Evolutionary conservation across 2,113 vertebrate genomes (phyloP), one percentile per base, ranked within the genome.

Genomic region (Amia ocellicauda): DNA sequence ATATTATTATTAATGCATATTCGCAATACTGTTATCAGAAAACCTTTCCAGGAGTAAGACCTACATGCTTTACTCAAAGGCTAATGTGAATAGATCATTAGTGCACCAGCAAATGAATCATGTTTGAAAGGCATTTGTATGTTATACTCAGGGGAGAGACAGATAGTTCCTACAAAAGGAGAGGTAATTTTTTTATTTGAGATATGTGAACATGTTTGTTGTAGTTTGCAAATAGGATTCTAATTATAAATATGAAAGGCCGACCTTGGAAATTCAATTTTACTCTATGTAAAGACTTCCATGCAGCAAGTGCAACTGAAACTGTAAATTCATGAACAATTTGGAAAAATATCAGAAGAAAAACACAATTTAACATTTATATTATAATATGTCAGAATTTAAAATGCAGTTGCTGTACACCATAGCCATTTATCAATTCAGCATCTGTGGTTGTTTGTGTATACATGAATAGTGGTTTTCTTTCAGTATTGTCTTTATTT

Each of bases 31-130:
- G 13, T 28, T 47, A 47, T 40, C 27, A 54, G 23, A 45, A 8
- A 42, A 41, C 1, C 40, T 11, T 29, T 22, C 52, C 17, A 4
- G 24, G 17, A 17, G 19, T 19, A 41, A 41, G 10, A 23, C 9
- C 19, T 41, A n/a, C 11, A 23, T 41, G 56, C 8, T 10, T 22
- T 5, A 16, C 8, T 22, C 13, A 19, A 40, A 20, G n/a, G n/a
- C 56, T 40, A 1, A 7, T 36, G 45, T 64, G 19, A 57, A 54
- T 26, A 55, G n/a, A 41, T 47, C 62, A 29, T 40, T 45, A 53
- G 28, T 40, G 22, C 47, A n/a, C 27, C 41, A 64, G 36, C 36
- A 20, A 26, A 29, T 47, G 55, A 27, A 63, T 63, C 42, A 63
- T 29, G 40, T 9, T n/a, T 42, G 22, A 54, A 36, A 55, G 31